phyloP scores from a whole-genome alignment of 2,113 vertebrate genomes.

The Thamnophis sirtalis region DNA sequence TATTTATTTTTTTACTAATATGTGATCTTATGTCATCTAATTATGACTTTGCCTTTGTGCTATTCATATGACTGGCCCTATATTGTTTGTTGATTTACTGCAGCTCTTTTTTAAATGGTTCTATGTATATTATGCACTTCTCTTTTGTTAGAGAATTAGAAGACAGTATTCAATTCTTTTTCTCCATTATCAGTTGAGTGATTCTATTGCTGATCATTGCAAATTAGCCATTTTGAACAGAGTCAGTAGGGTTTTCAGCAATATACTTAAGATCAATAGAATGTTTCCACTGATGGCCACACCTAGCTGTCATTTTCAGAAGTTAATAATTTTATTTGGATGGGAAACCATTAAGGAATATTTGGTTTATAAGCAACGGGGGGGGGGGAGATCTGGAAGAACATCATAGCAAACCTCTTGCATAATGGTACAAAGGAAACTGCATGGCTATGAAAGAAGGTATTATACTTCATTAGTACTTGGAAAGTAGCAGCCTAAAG shows the following conservation, averaged over 20 bases:
- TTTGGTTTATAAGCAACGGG: not conserved
- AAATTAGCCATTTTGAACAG: not conserved
- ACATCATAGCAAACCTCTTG: not conserved
- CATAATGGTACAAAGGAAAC: not conserved
- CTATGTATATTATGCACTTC: not conserved
- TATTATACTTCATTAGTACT: not conserved
- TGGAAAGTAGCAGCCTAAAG: not conserved
- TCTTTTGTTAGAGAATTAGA: not conserved
- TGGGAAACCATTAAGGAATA: not conserved
- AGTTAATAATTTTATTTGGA: not conserved
- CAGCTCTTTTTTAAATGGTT: not conserved
- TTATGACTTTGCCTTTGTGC: not conserved
- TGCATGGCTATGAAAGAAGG: not conserved
- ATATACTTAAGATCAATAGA: not conserved
- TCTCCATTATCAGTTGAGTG: not conserved
- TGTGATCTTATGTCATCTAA: not conserved
- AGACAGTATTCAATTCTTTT: not conserved
- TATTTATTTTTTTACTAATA: conserved; percentile 20
- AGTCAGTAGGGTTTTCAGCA: not conserved
- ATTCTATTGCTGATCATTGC: not conserved
- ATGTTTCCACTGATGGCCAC: not conserved
- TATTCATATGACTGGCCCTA: not conserved
- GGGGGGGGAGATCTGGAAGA: not conserved
- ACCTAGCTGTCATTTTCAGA: not conserved
- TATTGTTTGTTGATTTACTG: conserved; percentile 18